Percentiles rank a stretch among this genome's conserved stretches.
These are phyloP conservation scores for Thalassophryne amazonica DNA, from an alignment of 2,797 vertebrate species.

Conservation along the genomic window DNA sequence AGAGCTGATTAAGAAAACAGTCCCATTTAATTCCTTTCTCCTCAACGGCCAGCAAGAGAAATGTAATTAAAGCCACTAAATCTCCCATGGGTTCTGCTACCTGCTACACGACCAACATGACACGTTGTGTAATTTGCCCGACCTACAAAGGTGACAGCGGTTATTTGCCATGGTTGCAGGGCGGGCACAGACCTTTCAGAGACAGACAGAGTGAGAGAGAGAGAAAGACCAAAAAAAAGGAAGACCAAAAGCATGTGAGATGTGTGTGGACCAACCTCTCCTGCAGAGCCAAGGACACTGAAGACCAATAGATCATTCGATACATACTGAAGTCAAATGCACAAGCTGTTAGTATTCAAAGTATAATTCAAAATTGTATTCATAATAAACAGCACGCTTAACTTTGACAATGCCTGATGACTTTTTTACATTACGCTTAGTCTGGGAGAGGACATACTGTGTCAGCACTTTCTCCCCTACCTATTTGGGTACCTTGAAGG, in stretches of 20 bases:
- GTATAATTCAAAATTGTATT: too few species aligned
- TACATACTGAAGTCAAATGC: not conserved
- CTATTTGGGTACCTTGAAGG: conserved; percentile 58
- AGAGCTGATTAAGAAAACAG: conserved; percentile 80
- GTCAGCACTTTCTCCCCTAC: conserved; percentile 53
- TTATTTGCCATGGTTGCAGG: conserved; percentile 42
- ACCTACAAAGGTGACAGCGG: conserved; percentile 63
- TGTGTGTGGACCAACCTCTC: conserved; percentile 34
- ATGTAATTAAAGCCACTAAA: conserved; percentile 80
- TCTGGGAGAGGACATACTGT: conserved; percentile 31
- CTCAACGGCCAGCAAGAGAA: conserved; percentile 74
- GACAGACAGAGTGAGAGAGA: conserved; percentile 12
- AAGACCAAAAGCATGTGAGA: not conserved
- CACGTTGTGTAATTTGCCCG: conserved; percentile 71
- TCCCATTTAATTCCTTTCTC: conserved; percentile 78
- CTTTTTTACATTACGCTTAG: conserved; percentile 53
- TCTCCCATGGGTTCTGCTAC: conserved; percentile 71
- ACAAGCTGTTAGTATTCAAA: not conserved
- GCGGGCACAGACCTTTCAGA: conserved; percentile 34
- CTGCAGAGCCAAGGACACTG: conserved; percentile 38
- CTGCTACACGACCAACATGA: conserved; percentile 73
- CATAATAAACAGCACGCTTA: conserved; percentile 25
- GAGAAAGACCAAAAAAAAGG: not conserved
- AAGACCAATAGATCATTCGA: too few species aligned
- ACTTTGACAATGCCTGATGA: conserved; percentile 32